phyloP scores from a whole-genome alignment of 1,140 invertebrate genomes.

The Polypedilum pembai region DNA sequence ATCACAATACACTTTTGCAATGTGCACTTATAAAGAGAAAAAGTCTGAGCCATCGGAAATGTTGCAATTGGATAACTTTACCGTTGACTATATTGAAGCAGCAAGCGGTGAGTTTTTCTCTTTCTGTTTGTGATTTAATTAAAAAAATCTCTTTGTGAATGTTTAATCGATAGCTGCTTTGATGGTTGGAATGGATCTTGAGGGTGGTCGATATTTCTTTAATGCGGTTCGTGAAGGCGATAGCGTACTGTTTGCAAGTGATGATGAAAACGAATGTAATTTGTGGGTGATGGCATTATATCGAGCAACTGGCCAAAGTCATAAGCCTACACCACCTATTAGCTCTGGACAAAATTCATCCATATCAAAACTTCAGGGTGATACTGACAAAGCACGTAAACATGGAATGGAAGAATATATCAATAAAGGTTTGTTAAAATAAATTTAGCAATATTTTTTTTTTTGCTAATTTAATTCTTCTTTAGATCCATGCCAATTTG shows the following conservation, averaged over 20 bases:
- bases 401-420: constrained; percentile 99
- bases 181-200: constrained; percentile 82
- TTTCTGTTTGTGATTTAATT: constrained; percentile 24
- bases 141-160: constrained; percentile 31
- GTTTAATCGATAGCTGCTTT: constrained; percentile 63
- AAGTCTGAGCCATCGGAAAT: constrained; percentile 98
- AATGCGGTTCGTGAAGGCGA: constrained; percentile 98
- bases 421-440: constrained; percentile 61
- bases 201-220: constrained; percentile 90
- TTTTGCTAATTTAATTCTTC: no score
- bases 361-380: constrained; percentile 84
- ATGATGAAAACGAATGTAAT: constrained; percentile 97
- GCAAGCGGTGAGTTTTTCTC: constrained; percentile 60
- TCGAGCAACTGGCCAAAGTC: constrained; percentile 95
- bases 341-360: constrained; percentile 80
- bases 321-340: constrained; percentile 92
- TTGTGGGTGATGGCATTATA: constrained; percentile 99
- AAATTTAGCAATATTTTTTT: no score
- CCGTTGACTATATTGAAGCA: constrained; percentile 97
- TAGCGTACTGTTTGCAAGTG: constrained; percentile 91
- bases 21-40: constrained; percentile 99
- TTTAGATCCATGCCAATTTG: constrained; percentile 91
- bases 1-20: constrained; percentile 99
- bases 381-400: constrained; percentile 93
- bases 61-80: constrained; percentile 98